Evolutionary conservation across 2,888 invertebrate genomes (phyloP), one percentile per base, ranked within the genome.

Genomic region (Endotricha flammealis): DNA sequence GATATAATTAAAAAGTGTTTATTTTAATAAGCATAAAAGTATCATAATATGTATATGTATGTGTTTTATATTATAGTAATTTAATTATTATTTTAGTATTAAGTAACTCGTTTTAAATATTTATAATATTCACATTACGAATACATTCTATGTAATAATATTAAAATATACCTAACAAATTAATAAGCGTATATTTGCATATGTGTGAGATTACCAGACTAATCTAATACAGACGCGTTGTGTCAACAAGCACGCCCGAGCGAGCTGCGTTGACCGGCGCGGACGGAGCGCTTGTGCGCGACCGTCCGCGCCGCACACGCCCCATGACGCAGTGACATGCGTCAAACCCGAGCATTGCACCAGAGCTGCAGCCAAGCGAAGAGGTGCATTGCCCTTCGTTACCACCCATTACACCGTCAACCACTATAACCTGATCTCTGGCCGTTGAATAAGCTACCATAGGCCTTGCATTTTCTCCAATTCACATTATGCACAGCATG

Each of bases 291-390:
- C 20, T 20, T 6, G 7, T 35, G 41, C 47, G 50, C 47, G 34
- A 69, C 66, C n/a, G n/a, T n/a, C 49, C 53, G 53, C 47, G 53
- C 48, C 62, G 69, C 66, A 66, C 73, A 81, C 80, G 82, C 72
- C 71, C 74, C 72, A 67, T 64, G 73, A 74, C 74, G 81, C 83
- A 77, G 73, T 82, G 80, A 83, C 83, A 82, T 83, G 83, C 85
- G 85, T 85, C 85, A 83, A 80, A 66, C 63, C 57, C 68, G 73
- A 69, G 68, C 63, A 58, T 38, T 69, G 68, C 71, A 85, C 80
- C 69, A 79, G 78, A 72, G 45, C 32, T 45, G 42, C 83, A 85
- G 71, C 55, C 39, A 31, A 29, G 39, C 44, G 30, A 56, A 65
- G 72, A 76, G 67, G 57, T 72, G 69, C 68, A 69, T 44, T 48